Conservation (phyloP, 2,888 invertebrate genomes). For the Epirrhoe alternata region DNA sequence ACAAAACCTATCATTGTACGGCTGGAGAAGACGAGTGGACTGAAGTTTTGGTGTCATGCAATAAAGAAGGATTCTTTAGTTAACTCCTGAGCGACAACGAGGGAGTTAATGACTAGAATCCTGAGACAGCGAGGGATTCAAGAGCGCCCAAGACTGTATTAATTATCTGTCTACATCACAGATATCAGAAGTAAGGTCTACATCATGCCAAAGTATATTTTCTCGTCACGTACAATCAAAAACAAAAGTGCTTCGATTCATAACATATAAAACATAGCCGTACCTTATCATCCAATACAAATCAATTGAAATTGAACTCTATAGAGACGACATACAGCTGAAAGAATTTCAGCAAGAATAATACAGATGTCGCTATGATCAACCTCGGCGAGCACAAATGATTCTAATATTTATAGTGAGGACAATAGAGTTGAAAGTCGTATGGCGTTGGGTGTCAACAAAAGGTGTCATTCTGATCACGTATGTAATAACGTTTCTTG, state of each 20-base stretch:
- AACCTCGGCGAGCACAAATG: background rate
- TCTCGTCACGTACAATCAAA: conserved; percentile 28
- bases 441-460: conserved; percentile 11
- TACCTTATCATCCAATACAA: conserved; percentile 1
- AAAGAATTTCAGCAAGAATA: background rate
- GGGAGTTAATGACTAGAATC: no score
- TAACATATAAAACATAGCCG: no score
- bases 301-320: background rate
- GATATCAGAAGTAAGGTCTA: no score
- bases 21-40: no score
- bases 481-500: conserved; percentile 35
- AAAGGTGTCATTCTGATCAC: conserved; percentile 36
- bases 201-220: conserved; percentile 6
- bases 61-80: no score
- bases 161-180: no score
- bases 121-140: no score
- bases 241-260: conserved; percentile 22
- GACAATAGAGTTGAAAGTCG: conserved; percentile 17
- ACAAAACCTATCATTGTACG: no score
- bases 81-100: background rate
- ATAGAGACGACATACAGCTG: conserved; percentile 2
- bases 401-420: conserved; percentile 2
- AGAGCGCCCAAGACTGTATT: no score
- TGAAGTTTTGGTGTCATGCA: no score
- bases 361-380: conserved; percentile 5